Base-by-base conservation (phyloP, 2,797 vertebrate genomes). In the Protosalanx chinensis region DNA sequence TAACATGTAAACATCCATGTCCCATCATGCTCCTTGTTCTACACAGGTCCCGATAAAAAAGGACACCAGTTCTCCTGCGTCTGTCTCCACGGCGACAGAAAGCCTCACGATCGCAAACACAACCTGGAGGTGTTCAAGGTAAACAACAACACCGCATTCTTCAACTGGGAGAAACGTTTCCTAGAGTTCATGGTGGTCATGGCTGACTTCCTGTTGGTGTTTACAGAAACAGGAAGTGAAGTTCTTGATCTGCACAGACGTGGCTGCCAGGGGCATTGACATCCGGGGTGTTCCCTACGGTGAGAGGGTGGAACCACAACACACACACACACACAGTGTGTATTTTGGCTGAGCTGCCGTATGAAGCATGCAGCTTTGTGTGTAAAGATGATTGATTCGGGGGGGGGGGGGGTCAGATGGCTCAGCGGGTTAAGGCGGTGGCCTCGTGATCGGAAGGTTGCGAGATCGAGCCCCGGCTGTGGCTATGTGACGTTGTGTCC, bases 121-220 rank as follows among this genome's bases (percentile, higher is more conserved):
- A 99, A 99, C 86, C 86, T 99, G 91, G 98, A 99, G 58, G 89
- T 94, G 75, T 99, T 99, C 85, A 99, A 99, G 96, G 97, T 98
- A 67, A 70, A 29, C 61, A 8, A 6, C 2, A 20, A 41, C 37
- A 41, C 2, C 37, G 10, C 6, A 2, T 41, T 41, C 37, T 41
- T 41, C 37, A 41, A 41, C 37, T 3, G 37, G 10, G 37, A 12
- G 37, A 41, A 41, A 41, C 6, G 37, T 41, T 41, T 12, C 10
- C 8, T 3, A 41, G n/a, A 41, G 37, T 20, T 59, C 32, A 18
- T 5, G 4, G 6, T 65, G n/a, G 6, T 5, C 63, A n/a, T 53
- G 51, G 18, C 51, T 46, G 20, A 65, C 37, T 65, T 51, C 32
- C 12, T 71, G 59, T 59, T 13, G 68, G 12, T 51, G 71, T 16